Conservation (phyloP, 2,113 vertebrate species). For the Tupaia tana region DNA sequence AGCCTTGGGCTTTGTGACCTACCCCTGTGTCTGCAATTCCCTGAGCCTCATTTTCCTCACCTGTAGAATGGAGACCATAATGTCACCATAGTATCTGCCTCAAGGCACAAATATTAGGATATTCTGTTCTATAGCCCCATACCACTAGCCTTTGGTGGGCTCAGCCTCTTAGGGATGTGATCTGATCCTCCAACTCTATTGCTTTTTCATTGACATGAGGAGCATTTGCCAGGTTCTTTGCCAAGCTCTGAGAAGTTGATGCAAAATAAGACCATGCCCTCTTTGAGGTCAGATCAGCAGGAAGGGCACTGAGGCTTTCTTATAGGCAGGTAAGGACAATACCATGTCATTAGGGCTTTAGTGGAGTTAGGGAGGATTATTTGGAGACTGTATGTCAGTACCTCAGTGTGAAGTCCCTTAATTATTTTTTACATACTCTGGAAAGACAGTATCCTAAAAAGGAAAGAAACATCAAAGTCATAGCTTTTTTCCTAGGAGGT, state of each 20-base stretch:
- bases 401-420: constrained; percentile 3
- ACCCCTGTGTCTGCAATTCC: background rate
- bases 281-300: background rate
- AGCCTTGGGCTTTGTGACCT: background rate
- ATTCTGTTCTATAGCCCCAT: background rate
- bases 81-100: background rate
- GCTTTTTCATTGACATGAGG: background rate
- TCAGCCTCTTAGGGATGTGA: background rate
- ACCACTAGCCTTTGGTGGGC: background rate
- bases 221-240: background rate
- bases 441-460: constrained; percentile 4
- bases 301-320: background rate
- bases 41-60: background rate
- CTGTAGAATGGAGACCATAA: background rate
- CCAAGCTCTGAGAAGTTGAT: background rate
- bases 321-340: background rate
- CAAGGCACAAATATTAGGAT: background rate
- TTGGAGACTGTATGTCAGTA: background rate
- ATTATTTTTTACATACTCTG: constrained; percentile 7
- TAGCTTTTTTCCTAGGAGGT: background rate
- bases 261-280: background rate
- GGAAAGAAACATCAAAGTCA: background rate
- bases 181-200: background rate
- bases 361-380: background rate
- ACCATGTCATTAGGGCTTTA: background rate